Evolutionary conservation across 2,797 vertebrate species (phyloP).

Genomic region (Smutsia temminckii): DNA sequence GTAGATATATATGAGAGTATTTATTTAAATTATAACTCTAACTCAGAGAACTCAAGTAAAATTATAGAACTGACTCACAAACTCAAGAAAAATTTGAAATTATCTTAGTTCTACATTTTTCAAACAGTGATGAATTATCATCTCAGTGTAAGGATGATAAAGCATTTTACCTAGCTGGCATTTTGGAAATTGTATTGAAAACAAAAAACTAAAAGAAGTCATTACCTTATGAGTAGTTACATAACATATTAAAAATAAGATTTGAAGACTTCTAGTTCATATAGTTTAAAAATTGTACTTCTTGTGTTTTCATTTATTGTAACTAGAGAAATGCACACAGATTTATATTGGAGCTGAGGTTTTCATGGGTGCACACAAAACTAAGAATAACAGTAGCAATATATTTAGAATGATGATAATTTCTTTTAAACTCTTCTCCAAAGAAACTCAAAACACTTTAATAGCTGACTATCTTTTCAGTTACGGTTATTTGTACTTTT

Average conservation of each 20-base stretch:
- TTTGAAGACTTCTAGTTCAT: neutral
- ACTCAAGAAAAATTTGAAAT: neutral
- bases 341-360: neutral
- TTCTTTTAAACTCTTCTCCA: constrained; percentile 4
- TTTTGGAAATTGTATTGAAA: constrained; percentile 28
- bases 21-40: neutral
- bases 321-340: neutral
- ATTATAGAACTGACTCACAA: neutral
- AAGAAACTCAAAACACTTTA: neutral
- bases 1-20: neutral
- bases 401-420: neutral
- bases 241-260: constrained; percentile 20
- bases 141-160: neutral
- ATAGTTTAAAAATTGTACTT: neutral
- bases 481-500: neutral
- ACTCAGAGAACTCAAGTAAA: neutral
- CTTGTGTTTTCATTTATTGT: neutral
- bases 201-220: neutral
- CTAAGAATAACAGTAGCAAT: neutral
- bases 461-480: neutral
- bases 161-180: neutral
- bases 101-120: neutral
- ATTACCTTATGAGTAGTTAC: neutral
- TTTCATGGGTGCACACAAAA: neutral
- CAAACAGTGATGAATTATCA: neutral